Conservation (phyloP, 2,888 invertebrate genomes). For the Phortica okadai region DNA sequence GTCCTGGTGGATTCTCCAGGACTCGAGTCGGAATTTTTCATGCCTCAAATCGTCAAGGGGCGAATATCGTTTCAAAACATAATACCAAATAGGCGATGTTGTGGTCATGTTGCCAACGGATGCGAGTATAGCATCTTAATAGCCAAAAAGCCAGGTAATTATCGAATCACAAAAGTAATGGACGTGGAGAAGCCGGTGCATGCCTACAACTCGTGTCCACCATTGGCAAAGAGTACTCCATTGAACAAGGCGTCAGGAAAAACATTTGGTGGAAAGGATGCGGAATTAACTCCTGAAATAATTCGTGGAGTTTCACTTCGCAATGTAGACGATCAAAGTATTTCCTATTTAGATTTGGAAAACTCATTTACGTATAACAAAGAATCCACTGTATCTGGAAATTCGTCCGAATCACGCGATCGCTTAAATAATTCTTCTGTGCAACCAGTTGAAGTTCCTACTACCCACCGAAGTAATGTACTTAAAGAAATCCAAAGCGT, state of each 20-base stretch:
- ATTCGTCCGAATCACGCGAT: no score
- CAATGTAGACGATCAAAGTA: not conserved
- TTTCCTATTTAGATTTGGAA: not conserved
- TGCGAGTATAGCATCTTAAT: constrained; percentile 28
- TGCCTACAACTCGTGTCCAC: constrained; percentile 21
- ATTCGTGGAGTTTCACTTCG: constrained; percentile 33
- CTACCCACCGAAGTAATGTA: no score
- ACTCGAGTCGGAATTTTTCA: constrained; percentile 68
- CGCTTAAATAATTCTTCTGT: no score
- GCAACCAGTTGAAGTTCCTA: no score
- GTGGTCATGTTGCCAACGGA: constrained; percentile 41
- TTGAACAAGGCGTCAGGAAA: constrained; percentile 10
- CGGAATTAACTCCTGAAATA: constrained; percentile 48
- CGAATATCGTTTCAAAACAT: constrained; percentile 67
- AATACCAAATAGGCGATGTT: constrained; percentile 64
- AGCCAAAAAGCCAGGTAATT: not conserved
- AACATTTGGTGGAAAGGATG: constrained; percentile 43
- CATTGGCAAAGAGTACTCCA: constrained; percentile 57
- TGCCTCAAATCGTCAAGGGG: constrained; percentile 67
- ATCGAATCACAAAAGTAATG: not conserved
- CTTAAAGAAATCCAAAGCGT: constrained; percentile 10
- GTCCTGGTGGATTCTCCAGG: constrained; percentile 63
- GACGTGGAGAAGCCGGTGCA: not conserved
- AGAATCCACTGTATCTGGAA: not conserved
- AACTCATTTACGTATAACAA: not conserved